A percentile compares a stretch with the other conserved stretches of the same genome.
Evolutionary conservation across 2,113 vertebrate genomes (phyloP).

Genomic region (Podarcis cretensis): DNA sequence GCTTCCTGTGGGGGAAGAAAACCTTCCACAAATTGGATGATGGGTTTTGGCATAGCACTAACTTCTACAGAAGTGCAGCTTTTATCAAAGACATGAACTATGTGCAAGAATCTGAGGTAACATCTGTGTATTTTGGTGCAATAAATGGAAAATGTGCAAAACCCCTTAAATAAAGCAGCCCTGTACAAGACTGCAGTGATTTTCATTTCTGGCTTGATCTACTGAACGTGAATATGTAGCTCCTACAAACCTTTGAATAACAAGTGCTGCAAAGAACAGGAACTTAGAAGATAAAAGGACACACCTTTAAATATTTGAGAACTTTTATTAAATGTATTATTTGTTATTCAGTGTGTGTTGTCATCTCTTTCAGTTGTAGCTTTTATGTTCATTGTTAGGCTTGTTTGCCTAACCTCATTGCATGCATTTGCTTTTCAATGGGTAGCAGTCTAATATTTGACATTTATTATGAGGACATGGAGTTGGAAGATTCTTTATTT

Average conservation of each 20-base stretch:
- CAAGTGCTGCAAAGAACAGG: neutral
- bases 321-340: constrained; percentile 7
- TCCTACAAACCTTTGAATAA: neutral
- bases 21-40: too few relatives aligned
- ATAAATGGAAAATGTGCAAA: neutral
- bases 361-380: neutral
- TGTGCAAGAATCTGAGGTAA: neutral
- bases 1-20: too few relatives aligned
- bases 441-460: neutral
- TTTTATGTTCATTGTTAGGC: neutral
- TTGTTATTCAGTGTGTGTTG: neutral
- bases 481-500: constrained; percentile 8
- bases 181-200: neutral
- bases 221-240: neutral
- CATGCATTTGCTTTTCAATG: neutral
- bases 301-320: neutral
- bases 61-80: neutral
- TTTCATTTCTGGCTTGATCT: neutral
- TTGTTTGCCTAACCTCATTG: constrained; percentile 1
- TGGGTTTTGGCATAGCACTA: too few relatives aligned
- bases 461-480: neutral
- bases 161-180: neutral
- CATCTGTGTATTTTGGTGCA: neutral
- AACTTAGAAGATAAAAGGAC: neutral
- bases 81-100: neutral